phyloP scores from a whole-genome alignment of 92 coral and sea anemone genomes.

The Isaurus tuberculatus region DNA sequence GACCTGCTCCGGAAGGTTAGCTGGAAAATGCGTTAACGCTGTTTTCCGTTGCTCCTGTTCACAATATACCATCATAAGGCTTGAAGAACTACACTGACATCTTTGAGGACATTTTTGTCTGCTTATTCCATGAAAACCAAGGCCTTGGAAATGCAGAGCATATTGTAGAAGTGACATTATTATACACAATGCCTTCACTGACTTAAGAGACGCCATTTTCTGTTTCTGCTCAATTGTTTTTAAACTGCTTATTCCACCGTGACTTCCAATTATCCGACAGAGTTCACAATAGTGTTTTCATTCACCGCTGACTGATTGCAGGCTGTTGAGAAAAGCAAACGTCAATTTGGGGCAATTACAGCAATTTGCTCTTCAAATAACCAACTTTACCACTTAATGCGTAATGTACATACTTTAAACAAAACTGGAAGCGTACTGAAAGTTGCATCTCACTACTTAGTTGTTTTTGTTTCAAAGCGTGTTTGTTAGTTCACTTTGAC shows the following conservation, averaged over 20 bases:
- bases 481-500: neutral
- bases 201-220: conserved; percentile 48
- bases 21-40: conserved; percentile 69
- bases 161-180: conserved; percentile 19
- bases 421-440: neutral
- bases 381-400: conserved; percentile 5
- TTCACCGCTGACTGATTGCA: conserved; percentile 49
- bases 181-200: conserved; percentile 46
- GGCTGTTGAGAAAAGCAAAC: conserved; percentile 38
- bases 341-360: conserved; percentile 5
- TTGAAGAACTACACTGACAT: conserved; percentile 35
- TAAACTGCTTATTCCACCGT: conserved; percentile 36
- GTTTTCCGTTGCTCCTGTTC: conserved; percentile 33
- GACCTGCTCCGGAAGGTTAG: conserved; percentile 71
- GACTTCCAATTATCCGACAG: conserved; percentile 32
- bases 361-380: neutral
- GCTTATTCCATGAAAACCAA: conserved; percentile 23
- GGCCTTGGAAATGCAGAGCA: conserved; percentile 4
- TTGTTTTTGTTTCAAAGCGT: conserved; percentile 1
- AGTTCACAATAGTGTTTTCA: neutral
- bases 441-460: neutral
- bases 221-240: conserved; percentile 27
- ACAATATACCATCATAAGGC: conserved; percentile 52
- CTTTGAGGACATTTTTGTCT: conserved; percentile 17
- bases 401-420: neutral